A percentile compares a stretch with the other conserved stretches of the same genome.
phyloP scores from a whole-genome alignment of 2,797 vertebrate genomes.

The Atherinosoma microstoma region DNA sequence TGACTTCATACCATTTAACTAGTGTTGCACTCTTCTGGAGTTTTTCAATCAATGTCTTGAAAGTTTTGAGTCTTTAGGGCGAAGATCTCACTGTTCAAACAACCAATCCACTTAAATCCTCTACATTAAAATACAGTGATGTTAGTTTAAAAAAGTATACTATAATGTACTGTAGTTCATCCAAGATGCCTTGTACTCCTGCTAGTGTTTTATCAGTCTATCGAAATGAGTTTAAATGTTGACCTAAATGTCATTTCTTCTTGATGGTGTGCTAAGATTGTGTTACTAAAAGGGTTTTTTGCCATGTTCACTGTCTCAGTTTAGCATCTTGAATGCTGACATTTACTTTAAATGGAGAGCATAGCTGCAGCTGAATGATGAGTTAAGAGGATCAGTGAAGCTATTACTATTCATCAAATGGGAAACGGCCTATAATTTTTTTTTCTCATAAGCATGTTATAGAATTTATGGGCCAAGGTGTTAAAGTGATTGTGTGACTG shows the following conservation, averaged over 20 bases:
- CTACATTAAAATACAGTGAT: neutral
- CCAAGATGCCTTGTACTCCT: too few species aligned
- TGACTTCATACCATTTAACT: neutral
- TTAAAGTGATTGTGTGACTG: slow-evolving; percentile 7
- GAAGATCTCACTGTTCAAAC: neutral
- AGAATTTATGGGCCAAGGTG: neutral
- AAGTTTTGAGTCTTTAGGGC: neutral
- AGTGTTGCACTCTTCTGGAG: neutral
- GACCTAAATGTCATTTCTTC: neutral
- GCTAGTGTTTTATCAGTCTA: too few species aligned
- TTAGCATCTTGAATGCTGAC: neutral
- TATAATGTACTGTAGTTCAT: too few species aligned
- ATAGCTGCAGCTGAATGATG: neutral
- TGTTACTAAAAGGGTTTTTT: neutral
- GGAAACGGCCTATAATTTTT: too few species aligned
- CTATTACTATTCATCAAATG: neutral
- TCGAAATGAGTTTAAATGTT: neutral
- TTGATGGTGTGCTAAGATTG: neutral
- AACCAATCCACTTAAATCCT: too few species aligned
- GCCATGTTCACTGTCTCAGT: neutral
- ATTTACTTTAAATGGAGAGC: neutral
- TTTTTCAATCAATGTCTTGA: neutral
- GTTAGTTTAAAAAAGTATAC: too few species aligned
- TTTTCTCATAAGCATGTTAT: neutral
- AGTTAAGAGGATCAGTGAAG: neutral